A percentile compares a stretch with the other conserved stretches of the same genome.
Conservation (phyloP, 2,113 vertebrate genomes). For the Promerops cafer region DNA sequence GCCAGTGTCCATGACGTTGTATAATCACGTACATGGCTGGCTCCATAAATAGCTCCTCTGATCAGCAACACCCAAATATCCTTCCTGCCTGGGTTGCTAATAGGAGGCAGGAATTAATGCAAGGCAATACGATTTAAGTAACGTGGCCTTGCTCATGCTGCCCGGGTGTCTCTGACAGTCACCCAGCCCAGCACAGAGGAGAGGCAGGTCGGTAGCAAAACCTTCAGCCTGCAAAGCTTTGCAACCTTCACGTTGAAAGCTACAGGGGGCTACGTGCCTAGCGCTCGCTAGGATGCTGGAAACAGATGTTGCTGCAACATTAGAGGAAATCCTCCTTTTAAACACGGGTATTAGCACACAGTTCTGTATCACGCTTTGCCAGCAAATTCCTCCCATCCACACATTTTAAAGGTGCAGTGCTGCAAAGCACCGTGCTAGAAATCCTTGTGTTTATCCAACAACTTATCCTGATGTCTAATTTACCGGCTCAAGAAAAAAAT, state of each 20-base stretch:
- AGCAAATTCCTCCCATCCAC: constrained; percentile 42
- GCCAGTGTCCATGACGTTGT: neutral
- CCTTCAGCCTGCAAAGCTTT: neutral
- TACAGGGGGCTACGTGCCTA: neutral
- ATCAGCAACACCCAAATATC: neutral
- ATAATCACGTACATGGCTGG: neutral
- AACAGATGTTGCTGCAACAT: constrained; percentile 29
- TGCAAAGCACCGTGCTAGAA: neutral
- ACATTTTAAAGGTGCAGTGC: constrained; percentile 23
- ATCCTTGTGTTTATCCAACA: neutral
- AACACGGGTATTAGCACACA: constrained; percentile 8
- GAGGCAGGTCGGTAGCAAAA: neutral
- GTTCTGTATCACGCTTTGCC: neutral
- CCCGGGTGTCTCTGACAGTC: neutral
- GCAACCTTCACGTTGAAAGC: neutral
- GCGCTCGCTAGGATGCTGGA: neutral
- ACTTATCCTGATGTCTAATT: neutral
- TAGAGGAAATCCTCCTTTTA: constrained; percentile 34
- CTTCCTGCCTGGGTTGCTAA: neutral
- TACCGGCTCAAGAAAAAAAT: neutral
- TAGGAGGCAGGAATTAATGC: neutral
- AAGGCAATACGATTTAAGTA: neutral
- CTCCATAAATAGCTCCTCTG: constrained; percentile 37
- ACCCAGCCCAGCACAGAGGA: neutral
- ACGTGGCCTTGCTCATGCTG: neutral